A percentile compares a stretch with the other conserved stretches of the same genome.
Conservation (phyloP, 2,797 vertebrate genomes). For the Coranthus polyacanthus region DNA sequence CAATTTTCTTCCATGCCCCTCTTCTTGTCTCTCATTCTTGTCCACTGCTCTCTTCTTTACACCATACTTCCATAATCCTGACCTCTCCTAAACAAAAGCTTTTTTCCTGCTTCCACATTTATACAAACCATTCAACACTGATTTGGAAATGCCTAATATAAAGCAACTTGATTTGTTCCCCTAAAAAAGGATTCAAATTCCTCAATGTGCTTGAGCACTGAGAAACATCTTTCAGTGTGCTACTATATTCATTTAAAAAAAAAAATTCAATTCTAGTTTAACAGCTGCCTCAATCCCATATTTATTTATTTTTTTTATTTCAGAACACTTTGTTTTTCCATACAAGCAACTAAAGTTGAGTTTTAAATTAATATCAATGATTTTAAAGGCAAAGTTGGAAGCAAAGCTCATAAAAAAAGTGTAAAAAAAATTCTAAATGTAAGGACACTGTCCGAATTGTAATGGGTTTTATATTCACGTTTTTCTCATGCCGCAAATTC, state of each 20-base stretch:
- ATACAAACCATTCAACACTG: constrained; percentile 28
- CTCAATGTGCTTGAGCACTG: not conserved
- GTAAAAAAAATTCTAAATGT: not conserved
- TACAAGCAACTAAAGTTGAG: not conserved
- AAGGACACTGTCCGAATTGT: too few relatives aligned
- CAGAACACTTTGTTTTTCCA: too few relatives aligned
- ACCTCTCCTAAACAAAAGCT: not conserved
- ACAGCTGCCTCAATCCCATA: not conserved
- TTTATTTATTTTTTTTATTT: not conserved
- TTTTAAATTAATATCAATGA: not conserved
- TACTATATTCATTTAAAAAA: not conserved
- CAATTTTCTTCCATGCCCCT: constrained; percentile 15
- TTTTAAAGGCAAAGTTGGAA: not conserved
- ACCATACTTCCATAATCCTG: not conserved
- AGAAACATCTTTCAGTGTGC: not conserved
- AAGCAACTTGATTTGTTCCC: constrained; percentile 9
- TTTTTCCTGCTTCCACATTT: constrained; percentile 1
- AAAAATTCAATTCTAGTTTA: not conserved
- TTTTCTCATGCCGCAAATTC: not conserved
- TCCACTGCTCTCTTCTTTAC: constrained; percentile 5
- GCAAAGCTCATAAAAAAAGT: not conserved
- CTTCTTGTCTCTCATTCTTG: not conserved
- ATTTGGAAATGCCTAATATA: not conserved
- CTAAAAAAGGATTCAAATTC: not conserved
- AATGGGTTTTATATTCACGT: too few relatives aligned